Base-by-base conservation (phyloP, 2,113 vertebrate species). In the Trematocara nigrifrons region DNA sequence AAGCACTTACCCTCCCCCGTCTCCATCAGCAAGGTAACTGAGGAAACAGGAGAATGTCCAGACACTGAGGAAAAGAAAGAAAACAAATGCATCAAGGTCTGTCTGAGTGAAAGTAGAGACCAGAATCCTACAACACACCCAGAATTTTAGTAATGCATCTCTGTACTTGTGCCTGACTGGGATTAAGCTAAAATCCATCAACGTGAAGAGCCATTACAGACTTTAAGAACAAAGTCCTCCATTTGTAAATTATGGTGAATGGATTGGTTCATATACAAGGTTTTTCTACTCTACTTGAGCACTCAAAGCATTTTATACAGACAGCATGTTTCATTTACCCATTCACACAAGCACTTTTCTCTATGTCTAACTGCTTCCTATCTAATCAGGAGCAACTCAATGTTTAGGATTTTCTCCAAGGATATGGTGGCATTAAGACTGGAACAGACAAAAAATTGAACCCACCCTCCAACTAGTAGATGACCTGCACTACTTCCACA, bases 131-230 rank as follows among this genome's bases (percentile, higher is more conserved):
- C 79, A 84, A 66, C 84, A 76, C 45, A 4, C 45, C 10, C 71
- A n/a, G 10, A 33, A 51, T 33, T 51, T 76, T 26, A 89, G 94
- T 86, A 95, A 93, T 81, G 89, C 82, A 93, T 45, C 87, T 45
- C 88, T 93, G 31, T 80, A 84, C 45, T 13, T 26, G 7, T 92
- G 92, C 83, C 86, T 90, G 89, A 78, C 15, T 71, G 47, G 74
- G 87, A 85, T 93, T 94, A 90, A 53, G 31, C 42, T 80, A 38
- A 86, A 61, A 90, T 88, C 52, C 80, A 87, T 88, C 57, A 53
- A 49, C 4, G 1, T 16, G 22, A 31, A 74, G n/a, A 85, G 69
- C 77, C 69, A 89, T 82, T 87, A 76, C 40, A 66, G 81, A 31
- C 80, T 64, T 79, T 22, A 71, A 66, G 85, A 86, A 85, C 69